Evolutionary conservation across 2,888 invertebrate species (phyloP).

Genomic region (Steinernema carpocapsae): DNA sequence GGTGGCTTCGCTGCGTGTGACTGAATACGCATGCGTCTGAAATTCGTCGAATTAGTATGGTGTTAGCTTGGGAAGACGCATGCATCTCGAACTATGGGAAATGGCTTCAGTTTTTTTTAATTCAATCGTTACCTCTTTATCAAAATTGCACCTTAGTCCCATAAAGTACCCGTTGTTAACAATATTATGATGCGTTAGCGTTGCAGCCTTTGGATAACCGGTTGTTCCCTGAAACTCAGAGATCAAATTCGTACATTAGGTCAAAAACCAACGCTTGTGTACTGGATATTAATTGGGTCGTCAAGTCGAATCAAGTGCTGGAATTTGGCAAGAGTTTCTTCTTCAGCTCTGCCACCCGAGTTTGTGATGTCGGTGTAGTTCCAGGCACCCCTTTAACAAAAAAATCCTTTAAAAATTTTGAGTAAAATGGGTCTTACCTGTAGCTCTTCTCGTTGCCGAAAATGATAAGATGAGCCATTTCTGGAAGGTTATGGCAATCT

Average conservation of each 20-base stretch:
- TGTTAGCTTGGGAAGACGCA: no score
- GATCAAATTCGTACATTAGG: conserved; percentile 4
- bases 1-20: no score
- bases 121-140: conserved; percentile 51
- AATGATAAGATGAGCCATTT: conserved; percentile 74
- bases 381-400: conserved; percentile 69
- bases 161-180: conserved; percentile 80
- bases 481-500: conserved; percentile 51
- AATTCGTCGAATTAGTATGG: no score
- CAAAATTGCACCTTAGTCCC: conserved; percentile 72
- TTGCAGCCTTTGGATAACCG: conserved; percentile 78
- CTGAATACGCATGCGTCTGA: no score
- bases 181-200: conserved; percentile 76
- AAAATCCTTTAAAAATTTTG: no score
- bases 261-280: conserved; percentile 52
- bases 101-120: no score
- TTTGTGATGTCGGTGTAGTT: conserved; percentile 70
- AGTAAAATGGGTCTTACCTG: conserved; percentile 42
- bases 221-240: conserved; percentile 76
- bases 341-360: conserved; percentile 68
- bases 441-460: conserved; percentile 59
- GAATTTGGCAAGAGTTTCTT: conserved; percentile 69
- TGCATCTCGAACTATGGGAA: no score
- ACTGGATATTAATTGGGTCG: conserved; percentile 77
- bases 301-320: conserved; percentile 76